These are phyloP conservation scores for Oppia nitens DNA, from an alignment of 1,140 invertebrate genomes.

Conservation along the genomic window DNA sequence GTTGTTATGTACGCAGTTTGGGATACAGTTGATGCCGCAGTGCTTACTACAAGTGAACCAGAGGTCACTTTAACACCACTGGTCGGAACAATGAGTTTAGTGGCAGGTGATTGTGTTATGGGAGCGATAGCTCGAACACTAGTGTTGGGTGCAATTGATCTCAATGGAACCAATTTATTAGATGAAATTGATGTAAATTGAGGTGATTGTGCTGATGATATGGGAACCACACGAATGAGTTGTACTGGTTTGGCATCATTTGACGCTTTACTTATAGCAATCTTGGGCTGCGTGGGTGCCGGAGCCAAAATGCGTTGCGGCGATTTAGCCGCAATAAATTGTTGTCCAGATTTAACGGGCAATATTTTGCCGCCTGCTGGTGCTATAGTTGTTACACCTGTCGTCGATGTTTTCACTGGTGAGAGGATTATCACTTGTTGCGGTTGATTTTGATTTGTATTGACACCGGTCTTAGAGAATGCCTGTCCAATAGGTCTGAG, in stretches of 20 bases:
- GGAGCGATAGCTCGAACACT: not conserved
- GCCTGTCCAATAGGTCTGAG: not conserved
- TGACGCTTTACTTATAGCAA: not conserved
- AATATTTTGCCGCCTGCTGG: not conserved
- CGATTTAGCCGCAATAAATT: not conserved
- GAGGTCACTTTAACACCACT: not conserved
- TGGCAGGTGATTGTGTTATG: not conserved
- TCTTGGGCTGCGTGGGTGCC: not conserved
- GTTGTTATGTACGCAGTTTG: not conserved
- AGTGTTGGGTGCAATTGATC: slow-evolving; percentile 6
- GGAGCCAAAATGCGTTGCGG: slow-evolving; percentile 3
- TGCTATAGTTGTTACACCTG: not conserved
- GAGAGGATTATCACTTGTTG: slow-evolving; percentile 12
- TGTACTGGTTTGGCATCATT: not conserved
- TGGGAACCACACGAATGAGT: not conserved
- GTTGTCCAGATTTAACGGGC: not conserved
- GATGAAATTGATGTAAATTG: not conserved
- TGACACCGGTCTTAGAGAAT: not conserved
- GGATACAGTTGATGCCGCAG: not conserved
- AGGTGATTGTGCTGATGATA: not conserved
- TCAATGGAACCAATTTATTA: slow-evolving; percentile 3
- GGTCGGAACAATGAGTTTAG: not conserved
- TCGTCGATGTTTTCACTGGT: not conserved
- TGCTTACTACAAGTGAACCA: not conserved
- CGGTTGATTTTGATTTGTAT: not conserved